Base-by-base conservation (phyloP, 1,140 invertebrate genomes). In the Neoseiulus cucumeris region DNA sequence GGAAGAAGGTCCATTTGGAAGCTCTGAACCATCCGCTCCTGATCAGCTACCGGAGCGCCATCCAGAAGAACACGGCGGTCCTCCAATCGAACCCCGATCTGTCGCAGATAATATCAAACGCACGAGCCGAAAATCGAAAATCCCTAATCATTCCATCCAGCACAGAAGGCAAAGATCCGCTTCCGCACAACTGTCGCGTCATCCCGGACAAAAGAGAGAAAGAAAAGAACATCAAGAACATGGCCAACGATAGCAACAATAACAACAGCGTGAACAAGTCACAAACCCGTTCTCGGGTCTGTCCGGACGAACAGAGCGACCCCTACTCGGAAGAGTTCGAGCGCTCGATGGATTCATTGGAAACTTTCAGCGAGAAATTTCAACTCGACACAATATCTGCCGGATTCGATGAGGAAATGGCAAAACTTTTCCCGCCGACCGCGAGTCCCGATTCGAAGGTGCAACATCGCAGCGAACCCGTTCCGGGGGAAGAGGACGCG, bases 61-160 rank as follows among this genome's bases (percentile, higher is more conserved):
- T 59, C 25, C 25, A 59, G 22, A 59, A 59, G 22, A 59, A 59
- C 33, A 33, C 51, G 6, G 51, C 51, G 14, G 17, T 59, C 51
- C 33, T 59, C 25, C 51, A 59, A 25, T 59, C 51, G 51, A 59
- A 59, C 51, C 51, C 51, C 25, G 51, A 59, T 33, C 51, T 59
- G 4, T 18, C 51, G 51, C 51, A 59, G 22, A 59, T 59, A n/a
- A 59, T 59, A 17, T 59, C 51, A 25, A 59, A 59, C 22, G 51
- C 33, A 33, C 51, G 51, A 20, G 14, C 51, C 25, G 51, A 59
- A 25, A 25, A 59, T 14, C 25, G 51, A 25, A 59, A 59, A 59
- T 59, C 51, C 6, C 22, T 59, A 29, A 33, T 59, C 14, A 59
- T 59, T 29, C 51, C 51, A 33, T 59, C 51, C 2, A 59, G 22